phyloP scores from a whole-genome alignment of 2,797 vertebrate species.

The Selene dorsalis region DNA sequence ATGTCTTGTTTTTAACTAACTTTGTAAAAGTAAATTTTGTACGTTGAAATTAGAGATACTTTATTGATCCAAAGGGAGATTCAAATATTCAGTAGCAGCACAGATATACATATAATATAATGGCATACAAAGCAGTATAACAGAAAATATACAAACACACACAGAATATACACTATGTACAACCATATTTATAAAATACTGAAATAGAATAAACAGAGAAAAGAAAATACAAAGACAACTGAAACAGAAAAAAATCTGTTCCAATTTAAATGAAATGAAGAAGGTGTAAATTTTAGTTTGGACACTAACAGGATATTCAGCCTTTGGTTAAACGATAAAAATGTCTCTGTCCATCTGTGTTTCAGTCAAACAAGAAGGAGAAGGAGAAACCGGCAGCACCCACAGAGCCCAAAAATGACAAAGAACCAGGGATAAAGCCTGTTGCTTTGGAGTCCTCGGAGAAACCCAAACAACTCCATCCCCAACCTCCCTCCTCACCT shows the following conservation, averaged over 20 bases:
- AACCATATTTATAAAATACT: too few relatives aligned
- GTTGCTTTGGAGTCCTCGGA: slow-evolving; percentile 67
- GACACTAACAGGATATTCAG: neutral
- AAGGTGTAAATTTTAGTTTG: neutral
- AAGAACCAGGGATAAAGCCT: slow-evolving; percentile 75
- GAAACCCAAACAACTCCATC: slow-evolving; percentile 53
- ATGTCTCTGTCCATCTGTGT: slow-evolving; percentile 13
- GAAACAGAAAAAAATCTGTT: too few relatives aligned
- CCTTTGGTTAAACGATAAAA: neutral
- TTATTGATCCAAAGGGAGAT: too few relatives aligned
- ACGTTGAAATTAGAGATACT: neutral
- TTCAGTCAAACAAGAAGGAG: slow-evolving; percentile 86
- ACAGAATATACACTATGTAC: too few relatives aligned
- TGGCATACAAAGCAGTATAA: too few relatives aligned
- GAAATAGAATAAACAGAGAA: too few relatives aligned
- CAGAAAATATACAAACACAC: too few relatives aligned
- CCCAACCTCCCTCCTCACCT: slow-evolving; percentile 55
- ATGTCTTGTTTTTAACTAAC: neutral
- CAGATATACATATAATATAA: too few relatives aligned
- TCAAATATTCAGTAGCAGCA: too few relatives aligned
- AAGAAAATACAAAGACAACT: too few relatives aligned
- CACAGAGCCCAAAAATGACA: slow-evolving; percentile 83
- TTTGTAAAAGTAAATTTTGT: too few relatives aligned
- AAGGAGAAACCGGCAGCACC: slow-evolving; percentile 73
- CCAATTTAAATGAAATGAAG: too few relatives aligned